Percentiles rank a stretch among this genome's conserved stretches.
Conservation (phyloP, 2,888 invertebrate species). For the Podotricha telesiphe region DNA sequence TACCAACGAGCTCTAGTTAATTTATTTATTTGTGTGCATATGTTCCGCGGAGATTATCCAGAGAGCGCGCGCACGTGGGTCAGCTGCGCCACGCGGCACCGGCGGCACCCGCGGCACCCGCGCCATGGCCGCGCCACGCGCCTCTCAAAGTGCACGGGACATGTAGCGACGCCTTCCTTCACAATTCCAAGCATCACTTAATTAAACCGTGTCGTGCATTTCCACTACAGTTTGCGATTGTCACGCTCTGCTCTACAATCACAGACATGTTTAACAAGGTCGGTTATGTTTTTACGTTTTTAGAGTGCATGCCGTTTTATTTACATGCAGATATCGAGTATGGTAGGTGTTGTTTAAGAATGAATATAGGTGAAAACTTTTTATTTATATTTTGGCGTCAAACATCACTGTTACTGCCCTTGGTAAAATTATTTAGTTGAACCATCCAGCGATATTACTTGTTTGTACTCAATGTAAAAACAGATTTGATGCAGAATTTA, state of each 20-base stretch:
- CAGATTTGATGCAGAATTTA: too few relatives aligned
- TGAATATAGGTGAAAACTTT: neutral
- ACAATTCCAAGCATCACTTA: conserved; percentile 75
- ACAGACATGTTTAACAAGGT: conserved; percentile 11
- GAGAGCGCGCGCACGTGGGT: conserved; percentile 54
- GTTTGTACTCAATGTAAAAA: too few relatives aligned
- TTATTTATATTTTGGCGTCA: neutral
- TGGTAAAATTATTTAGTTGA: too few relatives aligned
- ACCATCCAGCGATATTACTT: too few relatives aligned
- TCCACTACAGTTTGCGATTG: conserved; percentile 50
- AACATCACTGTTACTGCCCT: too few relatives aligned
- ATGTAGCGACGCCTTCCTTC: conserved; percentile 67
- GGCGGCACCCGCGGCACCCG: conserved; percentile 38
- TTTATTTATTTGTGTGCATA: conserved; percentile 80
- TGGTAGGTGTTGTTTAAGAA: neutral
- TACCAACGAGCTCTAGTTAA: conserved; percentile 66
- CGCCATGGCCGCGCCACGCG: conserved; percentile 53
- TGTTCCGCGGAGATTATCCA: conserved; percentile 70
- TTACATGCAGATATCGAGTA: neutral
- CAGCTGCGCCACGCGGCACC: conserved; percentile 39
- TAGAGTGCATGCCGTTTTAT: conserved; percentile 1
- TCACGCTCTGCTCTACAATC: conserved; percentile 26
- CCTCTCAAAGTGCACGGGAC: conserved; percentile 69
- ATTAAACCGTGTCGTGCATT: conserved; percentile 72
- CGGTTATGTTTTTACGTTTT: neutral